Conservation (phyloP, 2,113 vertebrate species). For the Suricata suricatta region DNA sequence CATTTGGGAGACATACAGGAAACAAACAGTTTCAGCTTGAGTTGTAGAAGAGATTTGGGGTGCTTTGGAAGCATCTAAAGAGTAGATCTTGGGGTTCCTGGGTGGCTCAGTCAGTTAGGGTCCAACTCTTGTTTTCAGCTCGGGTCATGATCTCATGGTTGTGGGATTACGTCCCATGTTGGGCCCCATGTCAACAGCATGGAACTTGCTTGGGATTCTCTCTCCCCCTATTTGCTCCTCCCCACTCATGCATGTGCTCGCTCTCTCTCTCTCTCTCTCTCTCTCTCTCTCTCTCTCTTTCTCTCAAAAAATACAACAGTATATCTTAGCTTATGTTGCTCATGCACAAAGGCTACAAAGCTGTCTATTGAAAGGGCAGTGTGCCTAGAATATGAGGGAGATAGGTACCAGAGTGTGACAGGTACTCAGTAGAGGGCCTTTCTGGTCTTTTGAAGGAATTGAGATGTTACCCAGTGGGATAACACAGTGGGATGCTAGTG, state of each 20-base stretch:
- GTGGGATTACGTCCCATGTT: too few species aligned
- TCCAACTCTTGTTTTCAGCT: too few species aligned
- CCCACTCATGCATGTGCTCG: too few species aligned
- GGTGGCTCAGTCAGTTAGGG: too few species aligned
- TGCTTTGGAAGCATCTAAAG: background rate
- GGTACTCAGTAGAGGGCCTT: accelerated
- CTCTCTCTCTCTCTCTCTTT: too few species aligned
- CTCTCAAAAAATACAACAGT: too few species aligned
- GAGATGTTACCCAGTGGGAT: background rate
- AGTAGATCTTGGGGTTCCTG: background rate
- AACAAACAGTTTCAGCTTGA: background rate
- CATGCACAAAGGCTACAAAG: background rate
- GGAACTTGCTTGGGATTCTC: too few species aligned
- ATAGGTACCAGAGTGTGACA: too few species aligned
- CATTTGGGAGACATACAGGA: background rate
- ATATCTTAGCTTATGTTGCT: background rate
- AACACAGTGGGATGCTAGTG: background rate
- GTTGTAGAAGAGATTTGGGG: background rate
- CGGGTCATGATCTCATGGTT: too few species aligned
- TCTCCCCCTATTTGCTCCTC: too few species aligned
- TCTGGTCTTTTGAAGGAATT: background rate
- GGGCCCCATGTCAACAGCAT: too few species aligned
- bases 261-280: too few species aligned
- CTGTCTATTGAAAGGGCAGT: background rate
- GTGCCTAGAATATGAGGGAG: background rate